Percentiles rank a stretch among this genome's conserved stretches.
Conservation (phyloP, 2,113 vertebrate species). For the Felis chaus region DNA sequence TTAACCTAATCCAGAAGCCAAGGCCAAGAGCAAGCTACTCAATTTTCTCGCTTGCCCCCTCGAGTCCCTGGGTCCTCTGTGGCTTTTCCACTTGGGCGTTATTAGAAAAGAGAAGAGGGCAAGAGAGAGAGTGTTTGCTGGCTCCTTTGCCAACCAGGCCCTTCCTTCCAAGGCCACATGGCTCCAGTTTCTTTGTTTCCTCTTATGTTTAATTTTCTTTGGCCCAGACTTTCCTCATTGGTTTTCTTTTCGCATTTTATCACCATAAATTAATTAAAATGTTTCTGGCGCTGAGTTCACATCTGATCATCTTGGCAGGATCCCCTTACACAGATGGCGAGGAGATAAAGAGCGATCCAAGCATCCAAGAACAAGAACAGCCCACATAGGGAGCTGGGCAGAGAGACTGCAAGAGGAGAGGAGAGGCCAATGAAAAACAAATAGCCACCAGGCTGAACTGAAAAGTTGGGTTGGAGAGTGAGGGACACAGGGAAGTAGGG, state of each 20-base stretch:
- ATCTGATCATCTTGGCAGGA: conserved; percentile 77
- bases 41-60: neutral
- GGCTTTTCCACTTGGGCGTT: conserved; percentile 39
- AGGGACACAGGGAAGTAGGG: neutral
- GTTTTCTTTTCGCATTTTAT: conserved; percentile 79
- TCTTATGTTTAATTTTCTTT: conserved; percentile 77
- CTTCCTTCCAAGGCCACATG: conserved; percentile 66
- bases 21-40: neutral
- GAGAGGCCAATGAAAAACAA: neutral
- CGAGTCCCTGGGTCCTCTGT: neutral
- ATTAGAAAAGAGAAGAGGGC: conserved; percentile 40
- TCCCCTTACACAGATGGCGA: conserved; percentile 72
- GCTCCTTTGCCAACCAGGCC: conserved; percentile 39
- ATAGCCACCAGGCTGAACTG: neutral
- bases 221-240: conserved; percentile 67
- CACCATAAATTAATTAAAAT: conserved; percentile 79
- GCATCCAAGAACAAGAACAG: conserved; percentile 65
- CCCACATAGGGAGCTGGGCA: conserved; percentile 56
- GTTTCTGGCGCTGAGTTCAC: conserved; percentile 62
- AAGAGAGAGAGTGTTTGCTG: conserved; percentile 44
- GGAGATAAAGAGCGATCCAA: conserved; percentile 59
- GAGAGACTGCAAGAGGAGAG: neutral
- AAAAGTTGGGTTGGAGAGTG: neutral
- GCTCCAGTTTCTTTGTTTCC: conserved; percentile 74
- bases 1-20: neutral